Evolutionary conservation across 2,797 vertebrate species (phyloP).

Genomic region (Lacerta agilis): DNA sequence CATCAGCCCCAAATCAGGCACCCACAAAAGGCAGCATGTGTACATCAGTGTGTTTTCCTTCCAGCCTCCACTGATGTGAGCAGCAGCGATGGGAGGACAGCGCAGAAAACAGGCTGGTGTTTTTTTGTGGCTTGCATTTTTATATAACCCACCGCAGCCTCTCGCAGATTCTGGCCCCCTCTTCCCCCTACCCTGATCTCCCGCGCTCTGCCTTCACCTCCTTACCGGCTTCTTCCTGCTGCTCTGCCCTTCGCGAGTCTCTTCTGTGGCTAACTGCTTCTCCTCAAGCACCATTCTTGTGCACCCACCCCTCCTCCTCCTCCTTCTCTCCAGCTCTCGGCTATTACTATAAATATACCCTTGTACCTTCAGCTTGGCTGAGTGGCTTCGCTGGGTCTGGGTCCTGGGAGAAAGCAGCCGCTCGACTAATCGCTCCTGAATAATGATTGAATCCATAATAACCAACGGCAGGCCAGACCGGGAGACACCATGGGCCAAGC

Average conservation of each 20-base stretch:
- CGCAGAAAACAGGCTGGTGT: not conserved
- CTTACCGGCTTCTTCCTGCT: conserved; percentile 44
- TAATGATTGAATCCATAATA: conserved; percentile 96
- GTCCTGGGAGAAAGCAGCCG: conserved; percentile 91
- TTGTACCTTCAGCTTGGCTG: conserved; percentile 89
- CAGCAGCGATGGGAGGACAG: too few relatives aligned
- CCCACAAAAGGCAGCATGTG: too few relatives aligned
- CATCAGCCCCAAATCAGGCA: not conserved
- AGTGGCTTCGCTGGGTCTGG: conserved; percentile 82
- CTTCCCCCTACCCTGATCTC: not conserved
- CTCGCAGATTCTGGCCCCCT: not conserved
- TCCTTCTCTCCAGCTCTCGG: conserved; percentile 36
- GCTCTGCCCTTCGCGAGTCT: conserved; percentile 35
- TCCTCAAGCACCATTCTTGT: conserved; percentile 53
- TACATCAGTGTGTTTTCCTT: not conserved
- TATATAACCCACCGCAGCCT: not conserved
- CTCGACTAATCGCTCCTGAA: conserved; percentile 95
- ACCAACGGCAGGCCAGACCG: conserved; percentile 48
- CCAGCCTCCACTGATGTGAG: not conserved
- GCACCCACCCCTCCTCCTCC: conserved; percentile 24
- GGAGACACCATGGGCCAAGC: conserved; percentile 54
- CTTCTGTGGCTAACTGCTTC: conserved; percentile 30
- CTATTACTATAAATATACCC: conserved; percentile 60
- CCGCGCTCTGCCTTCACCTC: not conserved
- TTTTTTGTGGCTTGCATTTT: not conserved